Evolutionary conservation across 2,113 vertebrate genomes (phyloP).

Genomic region (Andinoacara biseriatus): DNA sequence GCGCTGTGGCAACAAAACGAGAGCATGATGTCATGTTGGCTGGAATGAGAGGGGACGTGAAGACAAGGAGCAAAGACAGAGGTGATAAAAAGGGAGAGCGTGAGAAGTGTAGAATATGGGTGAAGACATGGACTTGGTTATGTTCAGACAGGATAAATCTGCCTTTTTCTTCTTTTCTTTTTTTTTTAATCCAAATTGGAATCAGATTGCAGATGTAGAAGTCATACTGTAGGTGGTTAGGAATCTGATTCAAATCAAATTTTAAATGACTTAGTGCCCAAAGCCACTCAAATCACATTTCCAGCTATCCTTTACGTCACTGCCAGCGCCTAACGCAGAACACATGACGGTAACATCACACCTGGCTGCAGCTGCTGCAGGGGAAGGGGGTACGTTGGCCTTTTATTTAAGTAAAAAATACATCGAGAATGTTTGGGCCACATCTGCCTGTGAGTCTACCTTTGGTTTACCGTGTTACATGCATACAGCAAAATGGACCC

Average conservation of each 20-base stretch:
- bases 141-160: constrained; percentile 9
- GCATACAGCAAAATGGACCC: not conserved
- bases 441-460: not conserved
- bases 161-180: not conserved
- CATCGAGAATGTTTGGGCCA: not conserved
- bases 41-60: not conserved
- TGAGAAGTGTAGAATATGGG: not conserved
- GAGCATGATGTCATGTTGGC: constrained; percentile 31
- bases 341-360: constrained; percentile 60
- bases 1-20: constrained; percentile 26
- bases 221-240: constrained; percentile 17
- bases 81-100: not conserved
- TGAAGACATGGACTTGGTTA: not conserved
- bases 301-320: constrained; percentile 22
- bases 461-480: not conserved
- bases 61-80: not conserved
- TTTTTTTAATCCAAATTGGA: constrained; percentile 13
- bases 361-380: constrained; percentile 11
- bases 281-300: constrained; percentile 42
- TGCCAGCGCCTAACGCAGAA: constrained; percentile 31
- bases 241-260: constrained; percentile 63
- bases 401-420: not conserved
- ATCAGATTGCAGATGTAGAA: constrained; percentile 30
- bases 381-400: not conserved
- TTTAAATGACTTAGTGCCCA: not conserved